phyloP scores from a whole-genome alignment of 2,113 vertebrate species.

The Pontoporia blainvillei region DNA sequence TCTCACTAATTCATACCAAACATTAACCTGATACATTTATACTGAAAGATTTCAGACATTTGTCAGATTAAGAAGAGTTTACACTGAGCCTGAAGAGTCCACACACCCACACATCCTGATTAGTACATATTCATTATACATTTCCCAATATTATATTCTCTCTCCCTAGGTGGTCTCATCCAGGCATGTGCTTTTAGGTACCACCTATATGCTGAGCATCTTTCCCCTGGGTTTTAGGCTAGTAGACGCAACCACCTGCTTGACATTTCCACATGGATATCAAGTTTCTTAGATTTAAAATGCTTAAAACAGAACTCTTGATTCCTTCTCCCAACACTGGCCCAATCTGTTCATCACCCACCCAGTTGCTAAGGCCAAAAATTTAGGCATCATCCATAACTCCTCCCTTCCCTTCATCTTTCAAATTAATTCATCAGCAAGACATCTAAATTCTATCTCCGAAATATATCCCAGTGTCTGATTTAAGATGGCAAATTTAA shows the following conservation, averaged over 20 bases:
- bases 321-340: background rate
- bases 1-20: background rate
- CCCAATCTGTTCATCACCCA: background rate
- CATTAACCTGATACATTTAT: background rate
- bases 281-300: conserved; percentile 18
- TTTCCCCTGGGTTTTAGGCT: background rate
- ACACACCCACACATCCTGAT: background rate
- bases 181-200: background rate
- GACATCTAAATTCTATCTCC: background rate
- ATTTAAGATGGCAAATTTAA: conserved; percentile 11
- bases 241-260: background rate
- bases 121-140: background rate
- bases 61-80: background rate
- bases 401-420: background rate
- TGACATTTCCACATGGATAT: background rate
- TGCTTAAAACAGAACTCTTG: background rate
- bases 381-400: background rate
- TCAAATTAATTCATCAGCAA: background rate
- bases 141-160: background rate
- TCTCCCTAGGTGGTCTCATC: background rate
- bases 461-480: background rate
- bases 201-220: too few species aligned
- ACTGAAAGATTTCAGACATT: conserved; percentile 9
- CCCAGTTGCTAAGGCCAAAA: background rate
- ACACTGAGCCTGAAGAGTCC: background rate